Evolutionary conservation across 1,140 invertebrate genomes (phyloP), one percentile per base, ranked within the genome.

Genomic region (Drosophila arawakana): DNA sequence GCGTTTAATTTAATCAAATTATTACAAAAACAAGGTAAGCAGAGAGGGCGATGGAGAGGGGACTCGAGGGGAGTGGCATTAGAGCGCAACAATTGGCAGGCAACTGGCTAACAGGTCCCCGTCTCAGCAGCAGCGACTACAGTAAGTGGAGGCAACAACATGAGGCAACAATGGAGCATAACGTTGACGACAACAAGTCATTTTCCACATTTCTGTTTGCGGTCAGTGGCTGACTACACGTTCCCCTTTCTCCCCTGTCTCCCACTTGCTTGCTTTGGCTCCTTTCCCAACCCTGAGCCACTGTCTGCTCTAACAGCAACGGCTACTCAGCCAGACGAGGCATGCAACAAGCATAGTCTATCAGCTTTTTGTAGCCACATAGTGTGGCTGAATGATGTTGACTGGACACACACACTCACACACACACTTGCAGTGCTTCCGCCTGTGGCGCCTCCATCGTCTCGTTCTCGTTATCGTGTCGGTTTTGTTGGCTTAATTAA

Each of bases 1-100:
- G 78, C 81, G 84, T 89, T 81, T 81, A 83, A 89, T 89, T 89
- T 90, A 89, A 89, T 89, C 81, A 89, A 90, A 89, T 89, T 89
- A 89, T 83, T 90, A 75, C 78, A 84, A 73, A 62, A 77, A 86
- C 82, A 67, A 76, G 54, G 74, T 79, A 39, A 11, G 6, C 44
- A 34, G 9, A 7, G 7, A 13, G 9, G 15, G 2, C 3, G 18
- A 0, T 7, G 10, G 9, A 8, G 18, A 1, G 34, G 10, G 13
- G 7, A 2, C 18, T 2, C 0, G 18, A 41, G 59, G 59, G 21
- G 21, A 7, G 8, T 18, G 13, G 11, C 30, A 54, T 35, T 0
- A 30, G 34, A n/a, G 5, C 0, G 18, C 25, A 10, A 43, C 15
- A 39, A 39, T 7, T 25, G 61, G 63, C 7, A 30, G 63, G 30